A percentile compares a stretch with the other conserved stretches of the same genome.
These are phyloP conservation scores for Stenodera caucasica DNA, from an alignment of 2,888 invertebrate genomes.

Conservation along the genomic window DNA sequence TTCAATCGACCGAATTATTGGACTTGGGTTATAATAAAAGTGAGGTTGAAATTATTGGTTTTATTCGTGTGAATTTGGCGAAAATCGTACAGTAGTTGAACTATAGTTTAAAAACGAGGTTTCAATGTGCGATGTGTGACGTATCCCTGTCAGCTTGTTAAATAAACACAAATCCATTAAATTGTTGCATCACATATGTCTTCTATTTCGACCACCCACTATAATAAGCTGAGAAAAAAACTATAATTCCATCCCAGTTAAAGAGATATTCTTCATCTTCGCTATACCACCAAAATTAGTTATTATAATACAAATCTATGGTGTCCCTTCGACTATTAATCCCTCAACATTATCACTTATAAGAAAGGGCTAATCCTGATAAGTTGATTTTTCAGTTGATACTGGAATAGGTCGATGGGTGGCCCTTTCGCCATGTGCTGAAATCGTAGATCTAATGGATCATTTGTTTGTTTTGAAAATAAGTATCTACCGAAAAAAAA, in stretches of 20 bases:
- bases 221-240: too few relatives aligned
- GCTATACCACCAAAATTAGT: too few relatives aligned
- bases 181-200: slow-evolving; percentile 57
- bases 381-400: slow-evolving; percentile 39
- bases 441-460: slow-evolving; percentile 38
- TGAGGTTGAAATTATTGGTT: not conserved
- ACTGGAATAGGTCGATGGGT: slow-evolving; percentile 22
- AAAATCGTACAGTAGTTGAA: slow-evolving; percentile 14
- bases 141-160: slow-evolving; percentile 55
- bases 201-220: slow-evolving; percentile 49
- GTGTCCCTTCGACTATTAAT: too few relatives aligned
- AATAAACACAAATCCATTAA: slow-evolving; percentile 58
- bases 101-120: slow-evolving; percentile 36
- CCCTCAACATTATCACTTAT: slow-evolving; percentile 46
- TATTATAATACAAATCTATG: too few relatives aligned
- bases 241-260: too few relatives aligned
- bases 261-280: too few relatives aligned
- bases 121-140: slow-evolving; percentile 44
- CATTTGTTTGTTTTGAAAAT: slow-evolving; percentile 43
- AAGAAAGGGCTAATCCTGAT: slow-evolving; percentile 48
- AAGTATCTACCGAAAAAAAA: too few relatives aligned
- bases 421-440: slow-evolving; percentile 14
- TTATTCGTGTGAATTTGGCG: not conserved
- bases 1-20: not conserved
- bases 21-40: not conserved